phyloP scores from a whole-genome alignment of 2,888 invertebrate genomes.

The Lasius fuliginosus region DNA sequence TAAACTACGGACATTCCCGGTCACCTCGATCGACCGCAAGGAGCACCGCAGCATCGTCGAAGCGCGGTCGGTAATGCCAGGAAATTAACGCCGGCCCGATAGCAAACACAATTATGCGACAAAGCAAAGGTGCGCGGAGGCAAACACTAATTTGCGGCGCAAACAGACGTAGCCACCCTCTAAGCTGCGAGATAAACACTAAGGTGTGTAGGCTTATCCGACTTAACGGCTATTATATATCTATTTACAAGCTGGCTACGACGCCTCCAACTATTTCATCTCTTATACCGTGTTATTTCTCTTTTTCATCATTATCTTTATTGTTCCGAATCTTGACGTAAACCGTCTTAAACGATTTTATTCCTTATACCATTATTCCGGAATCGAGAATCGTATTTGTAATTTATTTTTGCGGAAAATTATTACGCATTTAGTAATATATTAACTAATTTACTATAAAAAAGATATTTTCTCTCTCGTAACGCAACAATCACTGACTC shows the following conservation, averaged over 20 bases:
- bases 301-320: not conserved
- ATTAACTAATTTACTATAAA: not conserved
- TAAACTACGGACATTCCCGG: slow-evolving; percentile 68
- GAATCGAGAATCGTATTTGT: not conserved
- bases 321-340: not conserved
- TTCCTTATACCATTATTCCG: not conserved
- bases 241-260: slow-evolving; percentile 58
- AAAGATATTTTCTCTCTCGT: not conserved
- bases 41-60: slow-evolving; percentile 68
- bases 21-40: slow-evolving; percentile 75
- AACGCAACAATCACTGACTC: not conserved
- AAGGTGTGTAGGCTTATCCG: slow-evolving; percentile 65
- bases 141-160: slow-evolving; percentile 77
- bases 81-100: slow-evolving; percentile 75
- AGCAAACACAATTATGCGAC: slow-evolving; percentile 78
- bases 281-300: slow-evolving; percentile 3
- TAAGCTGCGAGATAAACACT: slow-evolving; percentile 74
- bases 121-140: slow-evolving; percentile 75
- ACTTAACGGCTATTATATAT: slow-evolving; percentile 72
- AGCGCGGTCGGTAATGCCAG: slow-evolving; percentile 69
- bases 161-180: slow-evolving; percentile 68
- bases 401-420: not conserved
- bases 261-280: slow-evolving; percentile 13
- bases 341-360: not conserved
- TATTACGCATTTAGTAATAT: not conserved